Percentiles rank a stretch among this genome's conserved stretches.
These are phyloP conservation scores for Lithodes maja DNA, from an alignment of 2,888 invertebrate species.

Conservation along the genomic window DNA sequence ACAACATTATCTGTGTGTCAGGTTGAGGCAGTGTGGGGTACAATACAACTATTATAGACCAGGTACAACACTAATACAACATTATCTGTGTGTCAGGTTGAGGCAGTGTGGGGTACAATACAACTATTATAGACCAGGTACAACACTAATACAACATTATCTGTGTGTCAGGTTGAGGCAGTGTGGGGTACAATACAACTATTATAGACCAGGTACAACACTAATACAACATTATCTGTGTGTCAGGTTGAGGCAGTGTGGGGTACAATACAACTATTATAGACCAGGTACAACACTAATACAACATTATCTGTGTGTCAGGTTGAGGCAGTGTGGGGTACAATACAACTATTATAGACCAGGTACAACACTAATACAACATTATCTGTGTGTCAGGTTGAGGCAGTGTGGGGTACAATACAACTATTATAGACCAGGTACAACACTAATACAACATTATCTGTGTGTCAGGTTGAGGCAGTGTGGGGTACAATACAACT, in stretches of 20 bases:
- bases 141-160: no score
- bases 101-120: neutral
- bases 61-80: no score
- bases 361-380: no score
- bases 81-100: neutral
- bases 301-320: neutral
- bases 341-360: neutral
- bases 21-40: neutral
- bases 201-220: neutral
- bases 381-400: neutral
- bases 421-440: neutral
- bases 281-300: neutral
- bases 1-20: neutral
- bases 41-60: neutral
- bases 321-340: neutral
- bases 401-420: neutral
- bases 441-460: no score
- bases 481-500: neutral
- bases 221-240: neutral
- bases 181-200: neutral
- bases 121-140: neutral
- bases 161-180: neutral
- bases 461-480: neutral
- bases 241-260: neutral
- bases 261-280: neutral